Evolutionary conservation across 1,140 invertebrate species (phyloP), one percentile per base, ranked within the genome.

Genomic region (Zophobas morio): DNA sequence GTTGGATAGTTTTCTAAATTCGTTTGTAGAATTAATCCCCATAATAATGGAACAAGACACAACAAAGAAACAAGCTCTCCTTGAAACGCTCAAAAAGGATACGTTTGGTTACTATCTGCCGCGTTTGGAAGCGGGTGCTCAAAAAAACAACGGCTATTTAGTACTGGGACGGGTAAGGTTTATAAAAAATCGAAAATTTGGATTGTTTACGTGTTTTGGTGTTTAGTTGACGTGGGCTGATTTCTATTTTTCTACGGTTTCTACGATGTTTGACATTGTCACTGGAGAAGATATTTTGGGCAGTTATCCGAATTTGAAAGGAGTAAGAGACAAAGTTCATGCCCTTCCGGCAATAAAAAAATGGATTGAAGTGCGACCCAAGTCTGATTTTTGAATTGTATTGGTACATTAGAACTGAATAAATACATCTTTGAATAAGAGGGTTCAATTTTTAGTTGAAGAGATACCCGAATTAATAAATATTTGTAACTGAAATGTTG

Each of bases 151-250:
- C 37, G 89, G 88, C 46, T 87, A 89, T 76, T 86, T 91, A 54
- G 89, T 89, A 56, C 85, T 89, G 70, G 84, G 85, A 81, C 87
- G 88, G 82, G 88, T 90, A 80, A 33, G 6, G 6, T 63, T 2
- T 74, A 57, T 33, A n/a, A 42, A n/a, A 51, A 63, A 60, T 32
- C 20, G 20, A 8, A 32, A n/a, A 76, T 60, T 37, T 36, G n/a
- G 2, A 2, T 49, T 74, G 32, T 49, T 37, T 47, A 49, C 35
- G 37, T 70, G 75, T 77, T 72, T 51, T 77, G 1, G 1, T 1
- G 2, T 87, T 85, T 54, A 91, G 90, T 82, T 93, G 2, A 90
- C 90, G 5, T 92, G 91, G 90, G 91, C 90, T 36, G 92, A 93
- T 84, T 77, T 93, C 1, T 87, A 86, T 80, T 91, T 93, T 77